These are phyloP conservation scores for Bambusicola thoracicus DNA, from an alignment of 2,113 vertebrate species.

Conservation along the genomic window DNA sequence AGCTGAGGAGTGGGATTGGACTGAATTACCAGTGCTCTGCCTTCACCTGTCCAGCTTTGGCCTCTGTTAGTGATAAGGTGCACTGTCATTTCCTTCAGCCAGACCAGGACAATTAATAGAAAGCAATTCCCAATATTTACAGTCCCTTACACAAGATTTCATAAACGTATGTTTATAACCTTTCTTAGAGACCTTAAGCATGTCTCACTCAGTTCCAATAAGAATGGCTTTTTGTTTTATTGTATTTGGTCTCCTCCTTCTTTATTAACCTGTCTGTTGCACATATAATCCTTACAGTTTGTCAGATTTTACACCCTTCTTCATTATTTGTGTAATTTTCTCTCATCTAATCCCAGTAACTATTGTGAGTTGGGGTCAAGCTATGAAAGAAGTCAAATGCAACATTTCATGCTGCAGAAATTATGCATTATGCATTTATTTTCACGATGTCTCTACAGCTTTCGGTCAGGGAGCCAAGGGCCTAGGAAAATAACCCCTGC, in stretches of 20 bases:
- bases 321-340: neutral
- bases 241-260: neutral
- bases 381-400: neutral
- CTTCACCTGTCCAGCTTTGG: neutral
- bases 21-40: neutral
- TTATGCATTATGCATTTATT: neutral
- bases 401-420: neutral
- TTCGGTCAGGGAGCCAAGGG: neutral
- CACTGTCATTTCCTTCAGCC: neutral
- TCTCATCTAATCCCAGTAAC: neutral
- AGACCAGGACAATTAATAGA: fast-evolving
- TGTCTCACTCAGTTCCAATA: neutral
- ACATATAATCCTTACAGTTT: neutral
- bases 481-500: neutral
- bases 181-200: neutral
- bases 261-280: neutral
- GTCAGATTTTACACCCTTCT: neutral
- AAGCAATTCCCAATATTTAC: neutral
- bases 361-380: neutral
- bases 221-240: neutral
- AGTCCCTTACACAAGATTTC: neutral
- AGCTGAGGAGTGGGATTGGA: neutral
- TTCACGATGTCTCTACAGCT: neutral
- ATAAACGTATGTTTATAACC: neutral
- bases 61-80: neutral